Evolutionary conservation across 2,113 vertebrate species (phyloP), one percentile per base, ranked within the genome.

Genomic region (Archocentrus centrarchus): DNA sequence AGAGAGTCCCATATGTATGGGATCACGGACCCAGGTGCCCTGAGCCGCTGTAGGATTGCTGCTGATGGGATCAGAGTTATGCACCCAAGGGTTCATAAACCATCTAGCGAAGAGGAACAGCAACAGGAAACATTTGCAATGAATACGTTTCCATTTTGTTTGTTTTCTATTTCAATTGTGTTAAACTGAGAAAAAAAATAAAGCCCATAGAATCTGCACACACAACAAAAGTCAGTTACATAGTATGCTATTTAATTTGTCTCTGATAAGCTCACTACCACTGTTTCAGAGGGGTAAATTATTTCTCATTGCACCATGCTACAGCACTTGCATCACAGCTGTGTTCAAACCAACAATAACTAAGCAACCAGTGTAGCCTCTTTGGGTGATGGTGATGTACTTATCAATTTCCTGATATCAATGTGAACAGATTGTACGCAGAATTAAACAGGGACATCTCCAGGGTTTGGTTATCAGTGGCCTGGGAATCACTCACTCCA

Each of bases 121-220:
- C 39, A 60, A 83, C 27, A 22, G 73, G 35, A 84, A 39, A 20
- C 59, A 79, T 86, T 75, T 76, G 47, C 59, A 53, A 66, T 58
- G 63, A 86, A 75, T 61, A 59, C 79, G 35, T 80, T 75, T 81
- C 61, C 20, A 59, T 81, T 84, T 82, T 82, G 64, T 89, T 73
- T 87, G 20, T 80, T 88, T 84, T 88, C 70, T 84, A 58, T 90
- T 87, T 92, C 63, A 66, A 85, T 59, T 84, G 37, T 88, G 77
- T 89, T 83, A 64, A 80, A 70, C 66, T 50, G 50, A 13, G 0
- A 2, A 75, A 86, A 83, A 75, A 35, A 89, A 84, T 77, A 75
- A 91, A 83, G 91, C 87, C 90, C 92, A 44, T 37, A 73, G 83
- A 91, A 91, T 91, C 92, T 92, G 85, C 91, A 93, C 81, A 91